Evolutionary conservation across 2,113 vertebrate species (phyloP).

Genomic region (Rhinoderma darwinii): DNA sequence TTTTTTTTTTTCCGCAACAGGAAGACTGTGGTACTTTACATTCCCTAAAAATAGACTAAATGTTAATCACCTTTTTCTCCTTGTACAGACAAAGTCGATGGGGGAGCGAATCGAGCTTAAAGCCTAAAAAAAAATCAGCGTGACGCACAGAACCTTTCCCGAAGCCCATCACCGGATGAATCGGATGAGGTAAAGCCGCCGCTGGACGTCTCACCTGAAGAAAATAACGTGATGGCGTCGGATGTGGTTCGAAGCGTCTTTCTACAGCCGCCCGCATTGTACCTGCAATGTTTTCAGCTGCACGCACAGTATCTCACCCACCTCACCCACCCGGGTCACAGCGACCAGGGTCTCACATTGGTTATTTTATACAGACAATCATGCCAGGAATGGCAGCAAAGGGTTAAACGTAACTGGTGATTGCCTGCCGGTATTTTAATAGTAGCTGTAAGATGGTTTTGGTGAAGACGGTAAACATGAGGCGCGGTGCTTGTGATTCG

Average conservation of each 20-base stretch:
- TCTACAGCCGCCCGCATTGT: neutral
- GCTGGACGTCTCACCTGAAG: constrained; percentile 75
- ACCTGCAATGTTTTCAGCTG: neutral
- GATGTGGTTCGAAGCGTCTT: constrained; percentile 13
- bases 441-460: neutral
- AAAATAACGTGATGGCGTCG: constrained; percentile 71
- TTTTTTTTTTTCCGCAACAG: neutral
- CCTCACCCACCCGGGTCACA: neutral
- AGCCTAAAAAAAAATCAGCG: constrained; percentile 36
- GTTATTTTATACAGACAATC: neutral
- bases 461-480: neutral
- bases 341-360: too few relatives aligned
- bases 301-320: neutral
- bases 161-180: constrained; percentile 78
- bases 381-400: neutral
- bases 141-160: constrained; percentile 55
- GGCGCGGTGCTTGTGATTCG: too few relatives aligned
- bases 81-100: constrained; percentile 72
- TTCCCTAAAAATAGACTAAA: neutral
- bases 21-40: neutral
- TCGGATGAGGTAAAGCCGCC: constrained; percentile 76
- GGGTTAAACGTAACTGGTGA: neutral
- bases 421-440: neutral
- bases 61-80: fast-evolving
- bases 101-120: constrained; percentile 70